phyloP scores from a whole-genome alignment of 2,797 vertebrate genomes.

The Molossus molossus region DNA sequence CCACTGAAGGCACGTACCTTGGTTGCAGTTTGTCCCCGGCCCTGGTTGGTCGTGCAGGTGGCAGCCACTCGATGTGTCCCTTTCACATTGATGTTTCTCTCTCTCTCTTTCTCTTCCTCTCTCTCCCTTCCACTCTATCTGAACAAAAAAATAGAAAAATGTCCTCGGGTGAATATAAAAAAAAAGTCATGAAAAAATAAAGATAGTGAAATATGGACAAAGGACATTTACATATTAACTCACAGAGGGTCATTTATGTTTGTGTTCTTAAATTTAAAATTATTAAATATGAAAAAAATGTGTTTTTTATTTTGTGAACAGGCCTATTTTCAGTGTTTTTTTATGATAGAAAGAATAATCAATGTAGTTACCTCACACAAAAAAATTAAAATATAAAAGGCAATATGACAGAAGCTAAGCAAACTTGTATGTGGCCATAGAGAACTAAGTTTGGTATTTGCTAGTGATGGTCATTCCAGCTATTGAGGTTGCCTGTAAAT shows the following conservation, averaged over 20 bases:
- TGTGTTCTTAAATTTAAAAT: conserved; percentile 72
- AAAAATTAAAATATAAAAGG: conserved; percentile 2
- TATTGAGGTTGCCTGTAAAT: neutral
- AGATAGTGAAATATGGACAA: conserved; percentile 62
- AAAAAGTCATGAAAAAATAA: conserved; percentile 44
- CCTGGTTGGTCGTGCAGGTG: no score
- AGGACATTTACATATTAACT: conserved; percentile 22
- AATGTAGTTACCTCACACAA: neutral
- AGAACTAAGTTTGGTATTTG: neutral
- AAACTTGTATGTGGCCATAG: neutral
- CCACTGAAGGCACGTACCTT: no score
- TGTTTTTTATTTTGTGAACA: conserved; percentile 63
- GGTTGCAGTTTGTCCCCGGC: no score
- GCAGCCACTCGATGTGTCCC: no score
- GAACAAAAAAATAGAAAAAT: no score
- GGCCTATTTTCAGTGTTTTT: conserved; percentile 60
- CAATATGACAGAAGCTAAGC: neutral
- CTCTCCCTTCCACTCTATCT: no score
- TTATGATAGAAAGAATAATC: conserved; percentile 56
- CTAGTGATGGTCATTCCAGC: neutral
- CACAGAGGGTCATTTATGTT: conserved; percentile 65
- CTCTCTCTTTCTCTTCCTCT: no score
- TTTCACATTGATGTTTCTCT: no score
- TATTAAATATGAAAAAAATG: conserved; percentile 50
- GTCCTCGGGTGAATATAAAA: no score